Conservation (phyloP, 2,888 invertebrate genomes). For the Troglohyphantes excavatus region DNA sequence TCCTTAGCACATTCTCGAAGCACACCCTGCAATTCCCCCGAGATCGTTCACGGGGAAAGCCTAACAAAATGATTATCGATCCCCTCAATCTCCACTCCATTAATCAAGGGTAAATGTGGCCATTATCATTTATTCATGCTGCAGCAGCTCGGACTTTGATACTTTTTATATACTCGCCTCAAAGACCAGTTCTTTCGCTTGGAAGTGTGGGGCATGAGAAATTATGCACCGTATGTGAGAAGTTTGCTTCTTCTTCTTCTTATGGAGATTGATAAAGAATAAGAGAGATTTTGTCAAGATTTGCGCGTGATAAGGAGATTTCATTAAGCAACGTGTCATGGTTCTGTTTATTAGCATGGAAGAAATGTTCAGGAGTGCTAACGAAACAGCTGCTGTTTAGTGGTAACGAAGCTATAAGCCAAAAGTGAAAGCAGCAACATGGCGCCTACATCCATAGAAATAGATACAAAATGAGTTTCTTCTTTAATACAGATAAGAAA, state of each 20-base stretch:
- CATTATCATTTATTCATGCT: constrained; percentile 5
- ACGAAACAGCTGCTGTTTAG: too few relatives aligned
- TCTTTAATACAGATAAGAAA: too few relatives aligned
- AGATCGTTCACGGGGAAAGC: not conserved
- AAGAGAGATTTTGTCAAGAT: too few relatives aligned
- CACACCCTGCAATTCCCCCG: constrained; percentile 8
- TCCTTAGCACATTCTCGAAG: not conserved
- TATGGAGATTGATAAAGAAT: not conserved
- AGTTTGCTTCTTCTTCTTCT: too few relatives aligned
- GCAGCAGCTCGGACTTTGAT: not conserved
- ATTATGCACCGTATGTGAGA: constrained; percentile 3
- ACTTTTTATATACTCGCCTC: not conserved
- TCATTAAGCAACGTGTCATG: too few relatives aligned
- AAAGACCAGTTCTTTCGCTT: not conserved
- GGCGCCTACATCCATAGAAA: too few relatives aligned
- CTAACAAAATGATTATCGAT: not conserved
- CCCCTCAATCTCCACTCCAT: constrained; percentile 25
- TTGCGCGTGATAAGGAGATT: too few relatives aligned
- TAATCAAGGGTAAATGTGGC: constrained; percentile 17
- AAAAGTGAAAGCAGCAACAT: too few relatives aligned
- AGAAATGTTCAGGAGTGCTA: too few relatives aligned
- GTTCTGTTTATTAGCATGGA: too few relatives aligned
- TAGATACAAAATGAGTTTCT: too few relatives aligned
- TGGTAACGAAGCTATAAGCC: too few relatives aligned
- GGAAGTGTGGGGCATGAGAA: not conserved